Conservation (phyloP, 2,113 vertebrate species). For the Mus spicilegus region DNA sequence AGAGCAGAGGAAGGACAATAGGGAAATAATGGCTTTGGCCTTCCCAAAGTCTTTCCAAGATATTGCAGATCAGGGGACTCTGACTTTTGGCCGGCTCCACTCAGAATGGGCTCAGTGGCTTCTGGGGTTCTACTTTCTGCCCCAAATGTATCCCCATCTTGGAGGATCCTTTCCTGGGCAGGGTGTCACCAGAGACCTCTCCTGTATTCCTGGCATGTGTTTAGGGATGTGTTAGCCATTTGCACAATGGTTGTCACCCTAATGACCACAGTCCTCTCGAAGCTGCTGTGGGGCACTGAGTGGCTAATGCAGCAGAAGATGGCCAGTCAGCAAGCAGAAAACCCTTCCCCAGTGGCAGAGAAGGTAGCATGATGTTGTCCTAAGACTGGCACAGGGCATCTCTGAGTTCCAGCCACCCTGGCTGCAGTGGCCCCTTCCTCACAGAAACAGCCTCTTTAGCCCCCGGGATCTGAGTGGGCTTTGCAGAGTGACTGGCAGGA, state of each 20-base stretch:
- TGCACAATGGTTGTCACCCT: rapidly evolving
- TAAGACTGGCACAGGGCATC: not conserved
- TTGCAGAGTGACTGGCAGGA: not conserved
- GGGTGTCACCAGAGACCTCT: no score
- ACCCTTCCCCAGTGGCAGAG: not conserved
- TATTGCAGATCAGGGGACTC: not conserved
- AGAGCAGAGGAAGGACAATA: not conserved
- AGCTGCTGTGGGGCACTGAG: not conserved
- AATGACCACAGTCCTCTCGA: not conserved
- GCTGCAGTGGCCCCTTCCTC: not conserved
- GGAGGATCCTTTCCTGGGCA: no score
- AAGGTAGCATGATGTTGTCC: no score
- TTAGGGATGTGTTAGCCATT: not conserved
- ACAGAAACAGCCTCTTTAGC: not conserved
- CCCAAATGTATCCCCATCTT: not conserved
- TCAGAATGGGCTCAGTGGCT: not conserved
- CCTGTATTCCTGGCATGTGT: rapidly evolving
- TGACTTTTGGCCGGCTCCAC: not conserved
- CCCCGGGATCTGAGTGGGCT: not conserved
- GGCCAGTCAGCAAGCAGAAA: not conserved
- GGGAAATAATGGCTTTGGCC: not conserved
- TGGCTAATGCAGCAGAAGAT: not conserved
- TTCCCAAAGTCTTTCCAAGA: not conserved
- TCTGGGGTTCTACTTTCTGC: not conserved
- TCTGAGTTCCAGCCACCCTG: not conserved